Base-by-base conservation (phyloP, 2,888 invertebrate genomes). In the Aleiodes alternator region DNA sequence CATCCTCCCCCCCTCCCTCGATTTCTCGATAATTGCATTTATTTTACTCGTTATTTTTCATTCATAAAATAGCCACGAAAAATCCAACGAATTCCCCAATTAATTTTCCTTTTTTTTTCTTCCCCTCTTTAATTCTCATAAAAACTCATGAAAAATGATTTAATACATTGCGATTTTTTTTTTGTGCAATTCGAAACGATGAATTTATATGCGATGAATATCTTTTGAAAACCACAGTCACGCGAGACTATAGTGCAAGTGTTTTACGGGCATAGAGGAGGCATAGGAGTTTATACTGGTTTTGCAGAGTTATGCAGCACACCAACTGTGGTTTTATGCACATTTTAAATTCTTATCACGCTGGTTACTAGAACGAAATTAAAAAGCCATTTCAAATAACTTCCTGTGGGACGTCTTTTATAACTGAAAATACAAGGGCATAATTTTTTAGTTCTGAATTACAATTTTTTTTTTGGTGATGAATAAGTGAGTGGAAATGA, bases 321-420 rank as follows among this genome's bases (percentile, higher is more conserved):
- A 12, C 16, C 23, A 34, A 34, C 61, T 11, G 70, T 59, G 73
- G 34, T 72, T 77, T 79, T 73, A 73, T 73, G 51, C 12, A 7
- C 56, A 66, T 53, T 79, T 77, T 68, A 77, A 76, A 77, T 76
- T 77, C 77, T 76, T 76, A 77, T 75, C 75, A 55, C 56, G 69
- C 72, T 51, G 43, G 59, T 72, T 48, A 76, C 51, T 51, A 50
- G 55, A 11, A 55, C 55, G 69, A 64, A 70, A 70, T 75, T 74
- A 74, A 74, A 74, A 74, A 74, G 64, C 50, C 31, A 74, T 74
- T 38, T 70, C 23, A 14, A 74, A 74, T 70, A 74, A 70, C 34
- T 69, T 74, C 55, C 38, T 6, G 51, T n/a, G 59, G 34, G 14
- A n/a, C n/a, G 31, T 64, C 48, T 70, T 70, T 61, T 51, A 55